phyloP scores from a whole-genome alignment of 1,140 invertebrate species.

The Melanaphis sacchari region DNA sequence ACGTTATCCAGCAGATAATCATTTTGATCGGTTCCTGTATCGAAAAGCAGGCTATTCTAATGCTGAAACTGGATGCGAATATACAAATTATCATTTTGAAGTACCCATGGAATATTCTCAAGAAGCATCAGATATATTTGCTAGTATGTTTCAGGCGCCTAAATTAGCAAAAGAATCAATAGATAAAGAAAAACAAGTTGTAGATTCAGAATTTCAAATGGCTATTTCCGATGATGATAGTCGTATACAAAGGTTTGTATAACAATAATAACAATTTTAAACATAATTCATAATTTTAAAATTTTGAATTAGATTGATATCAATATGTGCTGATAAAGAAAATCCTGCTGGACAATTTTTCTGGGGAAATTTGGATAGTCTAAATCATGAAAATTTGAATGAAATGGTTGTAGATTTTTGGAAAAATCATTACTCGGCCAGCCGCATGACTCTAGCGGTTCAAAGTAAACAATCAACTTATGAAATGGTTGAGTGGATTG shows the following conservation, averaged over 20 bases:
- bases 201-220: slow-evolving; percentile 89
- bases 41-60: slow-evolving; percentile 66
- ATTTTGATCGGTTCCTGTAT: slow-evolving; percentile 66
- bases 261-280: background rate
- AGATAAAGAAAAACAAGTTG: slow-evolving; percentile 87
- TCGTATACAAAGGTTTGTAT: slow-evolving; percentile 74
- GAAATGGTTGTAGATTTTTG: slow-evolving; percentile 79
- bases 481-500: slow-evolving; percentile 74
- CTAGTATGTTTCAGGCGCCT: slow-evolving; percentile 88
- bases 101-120: slow-evolving; percentile 79
- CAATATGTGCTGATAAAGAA: slow-evolving; percentile 68
- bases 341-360: slow-evolving; percentile 82
- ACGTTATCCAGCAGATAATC: slow-evolving; percentile 69
- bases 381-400: slow-evolving; percentile 75
- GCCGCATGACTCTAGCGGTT: slow-evolving; percentile 87
- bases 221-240: slow-evolving; percentile 72
- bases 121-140: slow-evolving; percentile 82
- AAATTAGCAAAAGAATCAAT: slow-evolving; percentile 87
- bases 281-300: background rate
- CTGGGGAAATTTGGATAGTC: slow-evolving; percentile 84
- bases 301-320: slow-evolving; percentile 48
- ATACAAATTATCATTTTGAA: slow-evolving; percentile 88
- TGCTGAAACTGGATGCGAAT: slow-evolving; percentile 76
- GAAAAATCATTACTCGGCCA: slow-evolving; percentile 83
- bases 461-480: slow-evolving; percentile 81